phyloP scores from a whole-genome alignment of 1,140 invertebrate species.

The Hypothenemus hampei region DNA sequence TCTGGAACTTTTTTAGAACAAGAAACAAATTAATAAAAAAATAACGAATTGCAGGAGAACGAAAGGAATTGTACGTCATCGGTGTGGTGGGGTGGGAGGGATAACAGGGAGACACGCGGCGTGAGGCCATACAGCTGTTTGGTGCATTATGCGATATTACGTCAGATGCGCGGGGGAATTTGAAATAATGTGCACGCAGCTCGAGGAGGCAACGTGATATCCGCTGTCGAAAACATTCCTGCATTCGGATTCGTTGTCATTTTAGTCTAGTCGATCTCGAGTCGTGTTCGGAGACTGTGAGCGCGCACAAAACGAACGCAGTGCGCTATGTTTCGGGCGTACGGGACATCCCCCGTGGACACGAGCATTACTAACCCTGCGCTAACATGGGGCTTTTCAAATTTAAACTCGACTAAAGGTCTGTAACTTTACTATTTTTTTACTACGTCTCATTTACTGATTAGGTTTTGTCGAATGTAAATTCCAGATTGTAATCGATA shows the following conservation, averaged over 20 bases:
- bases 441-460: neutral
- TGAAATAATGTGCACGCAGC: constrained; percentile 14
- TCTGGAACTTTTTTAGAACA: no score
- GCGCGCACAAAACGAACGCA: constrained; percentile 19
- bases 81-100: no score
- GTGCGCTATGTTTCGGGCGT: constrained; percentile 42
- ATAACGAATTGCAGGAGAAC: neutral
- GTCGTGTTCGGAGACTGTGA: constrained; percentile 14
- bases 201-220: constrained; percentile 24
- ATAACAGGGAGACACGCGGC: constrained; percentile 15
- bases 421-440: constrained; percentile 8
- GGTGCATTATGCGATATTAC: constrained; percentile 32
- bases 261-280: constrained; percentile 23
- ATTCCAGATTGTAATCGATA: neutral
- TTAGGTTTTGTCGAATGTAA: neutral
- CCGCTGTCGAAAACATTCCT: constrained; percentile 22
- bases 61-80: neutral
- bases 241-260: constrained; percentile 22
- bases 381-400: constrained; percentile 33
- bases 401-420: constrained; percentile 31
- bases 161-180: constrained; percentile 23
- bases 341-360: constrained; percentile 40
- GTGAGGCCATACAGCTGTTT: constrained; percentile 28
- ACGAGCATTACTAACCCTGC: constrained; percentile 29
- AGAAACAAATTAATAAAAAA: neutral